Percentiles rank a stretch among this genome's conserved stretches.
Evolutionary conservation across 2,113 vertebrate species (phyloP).

Genomic region (Ellobius talpinus): DNA sequence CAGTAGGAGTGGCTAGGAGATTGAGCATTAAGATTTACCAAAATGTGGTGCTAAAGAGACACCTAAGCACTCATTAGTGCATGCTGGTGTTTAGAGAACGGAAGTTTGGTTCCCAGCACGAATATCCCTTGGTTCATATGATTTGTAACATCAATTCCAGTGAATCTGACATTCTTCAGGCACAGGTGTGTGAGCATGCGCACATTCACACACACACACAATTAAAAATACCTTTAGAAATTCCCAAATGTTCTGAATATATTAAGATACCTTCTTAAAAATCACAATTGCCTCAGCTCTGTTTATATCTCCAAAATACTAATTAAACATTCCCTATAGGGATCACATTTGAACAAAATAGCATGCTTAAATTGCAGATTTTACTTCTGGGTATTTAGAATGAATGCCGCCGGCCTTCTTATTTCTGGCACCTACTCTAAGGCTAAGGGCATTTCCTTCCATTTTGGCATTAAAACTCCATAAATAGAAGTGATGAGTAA

Average conservation of each 20-base stretch:
- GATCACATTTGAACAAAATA: neutral
- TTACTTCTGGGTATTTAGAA: slow-evolving; percentile 16
- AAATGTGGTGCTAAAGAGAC: neutral
- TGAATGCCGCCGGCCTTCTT: slow-evolving; percentile 18
- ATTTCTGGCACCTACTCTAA: slow-evolving; percentile 52
- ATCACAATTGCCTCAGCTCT: neutral
- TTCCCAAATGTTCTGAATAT: neutral
- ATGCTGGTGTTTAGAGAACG: no score
- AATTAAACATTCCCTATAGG: slow-evolving; percentile 44
- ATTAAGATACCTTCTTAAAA: neutral
- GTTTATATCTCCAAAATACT: neutral
- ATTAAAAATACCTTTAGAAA: neutral
- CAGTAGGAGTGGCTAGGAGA: neutral
- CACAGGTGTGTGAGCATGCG: fast-evolving
- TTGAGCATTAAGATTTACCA: neutral
- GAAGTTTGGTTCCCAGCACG: no score
- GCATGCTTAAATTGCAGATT: slow-evolving; percentile 16
- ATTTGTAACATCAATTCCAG: neutral
- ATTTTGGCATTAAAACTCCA: neutral
- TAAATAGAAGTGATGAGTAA: neutral
- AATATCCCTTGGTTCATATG: neutral
- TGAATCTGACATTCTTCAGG: no score
- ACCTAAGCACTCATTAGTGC: no score
- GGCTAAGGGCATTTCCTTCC: neutral
- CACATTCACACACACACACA: neutral